Evolutionary conservation across 2,797 vertebrate species (phyloP).

Genomic region (Liasis olivaceus): DNA sequence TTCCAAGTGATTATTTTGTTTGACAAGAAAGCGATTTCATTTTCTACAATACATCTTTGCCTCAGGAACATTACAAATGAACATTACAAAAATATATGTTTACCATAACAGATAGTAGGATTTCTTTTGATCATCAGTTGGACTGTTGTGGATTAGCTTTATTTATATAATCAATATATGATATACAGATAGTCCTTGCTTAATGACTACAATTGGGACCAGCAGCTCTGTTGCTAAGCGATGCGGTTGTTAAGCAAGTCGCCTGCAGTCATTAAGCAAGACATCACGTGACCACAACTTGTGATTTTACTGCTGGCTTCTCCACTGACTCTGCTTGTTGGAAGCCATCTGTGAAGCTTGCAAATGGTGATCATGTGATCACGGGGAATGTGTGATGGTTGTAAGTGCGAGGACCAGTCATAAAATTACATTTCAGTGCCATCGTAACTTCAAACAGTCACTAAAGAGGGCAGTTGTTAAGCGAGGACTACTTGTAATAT

Average conservation of each 20-base stretch:
- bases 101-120: neutral
- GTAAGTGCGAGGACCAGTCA: neutral
- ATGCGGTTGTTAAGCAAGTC: neutral
- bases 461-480: neutral
- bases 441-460: no score
- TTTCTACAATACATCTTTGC: neutral
- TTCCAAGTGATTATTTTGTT: neutral
- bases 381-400: neutral
- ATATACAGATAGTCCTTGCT: neutral
- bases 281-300: neutral
- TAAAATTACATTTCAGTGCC: neutral
- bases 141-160: slow-evolving; percentile 6
- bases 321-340: neutral
- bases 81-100: neutral
- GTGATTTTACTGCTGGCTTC: neutral
- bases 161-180: neutral
- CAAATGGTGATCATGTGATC: neutral
- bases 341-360: no score
- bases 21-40: neutral
- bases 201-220: neutral
- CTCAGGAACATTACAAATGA: neutral
- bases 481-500: neutral
- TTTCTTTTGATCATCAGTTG: neutral
- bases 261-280: neutral
- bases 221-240: neutral